phyloP scores from a whole-genome alignment of 2,113 vertebrate genomes.

The Spermophilus dauricus region DNA sequence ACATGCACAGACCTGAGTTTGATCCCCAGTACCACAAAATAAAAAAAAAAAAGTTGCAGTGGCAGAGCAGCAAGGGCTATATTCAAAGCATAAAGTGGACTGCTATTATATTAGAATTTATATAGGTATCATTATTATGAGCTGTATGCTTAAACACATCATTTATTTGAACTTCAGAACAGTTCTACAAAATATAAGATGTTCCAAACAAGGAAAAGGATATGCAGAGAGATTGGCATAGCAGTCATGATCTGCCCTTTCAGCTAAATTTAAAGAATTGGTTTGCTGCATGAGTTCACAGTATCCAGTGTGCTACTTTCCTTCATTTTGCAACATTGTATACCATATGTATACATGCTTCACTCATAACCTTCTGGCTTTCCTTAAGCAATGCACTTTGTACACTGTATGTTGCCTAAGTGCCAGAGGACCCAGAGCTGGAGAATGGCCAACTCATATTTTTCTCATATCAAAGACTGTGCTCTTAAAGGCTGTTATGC shows the following conservation, averaged over 20 bases:
- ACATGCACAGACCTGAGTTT: too few species aligned
- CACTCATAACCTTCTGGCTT: background rate
- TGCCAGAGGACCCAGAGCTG: background rate
- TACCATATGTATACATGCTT: background rate
- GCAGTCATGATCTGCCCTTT: background rate
- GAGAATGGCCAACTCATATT: background rate
- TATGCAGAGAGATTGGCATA: background rate
- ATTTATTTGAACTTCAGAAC: background rate
- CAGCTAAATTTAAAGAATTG: background rate
- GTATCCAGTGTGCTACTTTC: background rate
- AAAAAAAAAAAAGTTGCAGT: too few species aligned
- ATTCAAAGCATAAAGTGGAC: too few species aligned
- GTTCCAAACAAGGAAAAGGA: background rate
- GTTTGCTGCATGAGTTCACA: background rate
- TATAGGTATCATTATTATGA: background rate
- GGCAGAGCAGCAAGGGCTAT: too few species aligned
- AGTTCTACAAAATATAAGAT: background rate
- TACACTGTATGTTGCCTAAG: background rate
- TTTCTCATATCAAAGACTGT: background rate
- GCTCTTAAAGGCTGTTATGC: background rate
- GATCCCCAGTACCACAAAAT: too few species aligned
- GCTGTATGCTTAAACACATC: background rate
- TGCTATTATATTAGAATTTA: background rate
- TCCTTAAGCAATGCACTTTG: background rate
- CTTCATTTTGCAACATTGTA: background rate